Percentiles rank a stretch among this genome's conserved stretches.
phyloP scores from a whole-genome alignment of 2,113 vertebrate genomes.

The Chloroceryle aenea region DNA sequence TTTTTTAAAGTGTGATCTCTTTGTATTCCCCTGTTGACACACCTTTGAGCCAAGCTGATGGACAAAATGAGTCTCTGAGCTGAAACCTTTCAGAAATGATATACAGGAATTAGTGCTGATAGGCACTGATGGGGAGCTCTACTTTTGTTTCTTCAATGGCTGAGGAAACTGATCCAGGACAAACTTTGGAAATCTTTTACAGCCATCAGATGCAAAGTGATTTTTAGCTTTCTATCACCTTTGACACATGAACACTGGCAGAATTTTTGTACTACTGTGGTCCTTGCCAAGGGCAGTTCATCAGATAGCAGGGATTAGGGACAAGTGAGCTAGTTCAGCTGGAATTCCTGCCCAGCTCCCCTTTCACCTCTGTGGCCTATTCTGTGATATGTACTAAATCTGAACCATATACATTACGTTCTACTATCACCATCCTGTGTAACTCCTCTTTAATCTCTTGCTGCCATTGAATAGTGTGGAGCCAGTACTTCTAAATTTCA shows the following conservation, averaged over 20 bases:
- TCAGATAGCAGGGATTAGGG: constrained; percentile 37
- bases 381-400: constrained; percentile 35
- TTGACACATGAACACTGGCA: constrained; percentile 11
- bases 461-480: constrained; percentile 54
- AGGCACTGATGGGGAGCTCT: not conserved
- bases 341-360: constrained; percentile 40
- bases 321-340: constrained; percentile 20
- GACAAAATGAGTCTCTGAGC: not conserved
- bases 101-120: constrained; percentile 44
- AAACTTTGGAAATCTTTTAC: constrained; percentile 36
- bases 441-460: constrained; percentile 57
- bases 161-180: constrained; percentile 23
- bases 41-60: constrained; percentile 32
- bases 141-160: constrained; percentile 26
- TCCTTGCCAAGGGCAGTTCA: not conserved
- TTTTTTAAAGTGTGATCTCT: constrained; percentile 44
- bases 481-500: constrained; percentile 49
- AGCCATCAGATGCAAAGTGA: constrained; percentile 35
- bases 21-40: constrained; percentile 14
- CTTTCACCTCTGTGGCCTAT: constrained; percentile 30
- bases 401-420: constrained; percentile 35
- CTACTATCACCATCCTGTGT: constrained; percentile 10
- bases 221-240: constrained; percentile 53
- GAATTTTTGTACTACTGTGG: constrained; percentile 7
- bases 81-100: constrained; percentile 45